A percentile compares a stretch with the other conserved stretches of the same genome.
Evolutionary conservation across 2,797 vertebrate species (phyloP).

Genomic region (Coilia nasus): DNA sequence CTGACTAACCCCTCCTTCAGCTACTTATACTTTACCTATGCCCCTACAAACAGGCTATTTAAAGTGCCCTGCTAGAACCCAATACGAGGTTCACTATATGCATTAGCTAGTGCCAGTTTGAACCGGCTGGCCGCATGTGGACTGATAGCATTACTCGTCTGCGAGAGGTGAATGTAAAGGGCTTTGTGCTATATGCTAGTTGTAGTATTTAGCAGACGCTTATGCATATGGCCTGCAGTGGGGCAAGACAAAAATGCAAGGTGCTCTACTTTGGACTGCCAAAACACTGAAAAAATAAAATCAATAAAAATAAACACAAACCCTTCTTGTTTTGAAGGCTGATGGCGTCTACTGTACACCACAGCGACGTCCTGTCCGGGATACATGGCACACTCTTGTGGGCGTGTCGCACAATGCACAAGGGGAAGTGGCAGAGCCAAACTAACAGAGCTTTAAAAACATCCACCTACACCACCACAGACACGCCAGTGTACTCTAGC

Average conservation of each 20-base stretch:
- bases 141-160: background rate
- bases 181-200: background rate
- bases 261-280: background rate
- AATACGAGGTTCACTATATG: background rate
- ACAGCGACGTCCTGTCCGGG: slow-evolving; percentile 65
- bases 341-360: slow-evolving; percentile 25
- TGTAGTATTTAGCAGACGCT: background rate
- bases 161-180: background rate
- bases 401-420: slow-evolving; percentile 38
- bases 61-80: background rate
- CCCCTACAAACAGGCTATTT: background rate
- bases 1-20: background rate
- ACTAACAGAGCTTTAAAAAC: background rate
- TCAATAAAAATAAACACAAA: background rate
- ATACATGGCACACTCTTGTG: slow-evolving; percentile 39
- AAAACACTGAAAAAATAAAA: background rate
- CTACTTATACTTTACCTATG: background rate
- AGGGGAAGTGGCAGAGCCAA: slow-evolving; percentile 52
- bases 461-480: slow-evolving; percentile 22
- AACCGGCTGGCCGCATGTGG: background rate
- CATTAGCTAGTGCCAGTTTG: background rate
- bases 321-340: background rate
- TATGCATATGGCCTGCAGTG: too few relatives aligned
- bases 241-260: background rate
- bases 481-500: background rate